phyloP scores from a whole-genome alignment of 2,113 vertebrate species.

The Tragulus kanchil region DNA sequence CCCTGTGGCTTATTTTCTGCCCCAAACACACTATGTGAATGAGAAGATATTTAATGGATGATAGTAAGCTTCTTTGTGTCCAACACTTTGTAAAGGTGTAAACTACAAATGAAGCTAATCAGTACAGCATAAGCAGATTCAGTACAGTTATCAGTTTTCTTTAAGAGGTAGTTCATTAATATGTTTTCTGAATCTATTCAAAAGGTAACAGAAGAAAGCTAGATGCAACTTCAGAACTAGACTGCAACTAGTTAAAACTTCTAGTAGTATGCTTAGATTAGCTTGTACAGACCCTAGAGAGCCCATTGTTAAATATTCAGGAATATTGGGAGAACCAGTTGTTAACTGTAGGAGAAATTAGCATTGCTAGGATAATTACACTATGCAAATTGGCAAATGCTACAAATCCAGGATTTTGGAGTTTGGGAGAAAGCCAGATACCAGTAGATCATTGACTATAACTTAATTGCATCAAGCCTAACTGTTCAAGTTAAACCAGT shows the following conservation, averaged over 20 bases:
- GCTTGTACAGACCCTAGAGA: neutral
- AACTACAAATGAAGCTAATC: neutral
- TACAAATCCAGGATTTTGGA: neutral
- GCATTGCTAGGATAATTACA: neutral
- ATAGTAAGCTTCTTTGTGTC: neutral
- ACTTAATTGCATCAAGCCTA: neutral
- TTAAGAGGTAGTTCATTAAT: neutral
- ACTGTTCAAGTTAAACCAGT: neutral
- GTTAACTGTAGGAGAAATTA: neutral
- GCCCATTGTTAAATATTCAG: neutral
- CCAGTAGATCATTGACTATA: neutral
- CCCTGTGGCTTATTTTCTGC: neutral
- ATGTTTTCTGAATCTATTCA: neutral
- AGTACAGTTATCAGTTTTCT: neutral
- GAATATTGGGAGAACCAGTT: neutral
- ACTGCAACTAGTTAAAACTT: neutral
- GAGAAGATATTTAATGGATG: neutral
- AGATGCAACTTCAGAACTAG: constrained; percentile 6
- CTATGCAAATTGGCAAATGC: neutral
- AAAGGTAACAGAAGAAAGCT: neutral
- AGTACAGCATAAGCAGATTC: neutral
- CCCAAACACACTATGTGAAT: neutral
- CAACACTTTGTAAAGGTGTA: neutral
- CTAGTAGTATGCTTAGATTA: neutral
- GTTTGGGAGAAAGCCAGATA: neutral